Conservation (phyloP, 2,888 invertebrate genomes). For the Malthinus seriepunctatus region DNA sequence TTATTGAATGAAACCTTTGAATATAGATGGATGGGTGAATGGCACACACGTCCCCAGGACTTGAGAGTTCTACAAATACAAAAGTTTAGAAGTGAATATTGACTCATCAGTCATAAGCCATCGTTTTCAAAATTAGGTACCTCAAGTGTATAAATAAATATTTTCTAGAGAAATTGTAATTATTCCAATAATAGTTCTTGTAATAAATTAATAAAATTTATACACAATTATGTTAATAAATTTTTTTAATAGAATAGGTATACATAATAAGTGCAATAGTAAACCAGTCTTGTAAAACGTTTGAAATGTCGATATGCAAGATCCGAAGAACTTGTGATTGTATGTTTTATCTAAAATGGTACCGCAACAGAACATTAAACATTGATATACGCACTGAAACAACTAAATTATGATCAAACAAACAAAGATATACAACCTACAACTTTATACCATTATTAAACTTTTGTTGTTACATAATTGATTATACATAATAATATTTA, state of each 20-base stretch:
- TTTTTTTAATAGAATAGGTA: neutral
- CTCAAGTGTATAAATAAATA: too few species aligned
- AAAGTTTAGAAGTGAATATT: too few species aligned
- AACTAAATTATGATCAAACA: slow-evolving; percentile 2
- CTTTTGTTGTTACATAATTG: neutral
- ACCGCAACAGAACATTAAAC: slow-evolving; percentile 6
- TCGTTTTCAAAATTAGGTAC: too few species aligned
- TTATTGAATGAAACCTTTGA: too few species aligned
- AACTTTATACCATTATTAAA: neutral
- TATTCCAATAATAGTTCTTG: neutral
- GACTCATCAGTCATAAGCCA: too few species aligned
- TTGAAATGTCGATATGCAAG: neutral
- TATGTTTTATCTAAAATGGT: neutral
- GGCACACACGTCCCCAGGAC: too few species aligned
- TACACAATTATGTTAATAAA: neutral
- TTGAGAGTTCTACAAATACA: too few species aligned
- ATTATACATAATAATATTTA: neutral
- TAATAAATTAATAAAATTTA: neutral
- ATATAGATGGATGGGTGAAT: too few species aligned
- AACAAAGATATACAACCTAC: neutral
- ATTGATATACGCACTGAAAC: neutral
- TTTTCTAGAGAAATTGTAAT: neutral
- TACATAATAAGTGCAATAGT: neutral
- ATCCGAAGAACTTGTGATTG: neutral
- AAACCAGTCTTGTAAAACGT: neutral